Base-by-base conservation (phyloP, 2,113 vertebrate genomes). In the Trichechus manatus region DNA sequence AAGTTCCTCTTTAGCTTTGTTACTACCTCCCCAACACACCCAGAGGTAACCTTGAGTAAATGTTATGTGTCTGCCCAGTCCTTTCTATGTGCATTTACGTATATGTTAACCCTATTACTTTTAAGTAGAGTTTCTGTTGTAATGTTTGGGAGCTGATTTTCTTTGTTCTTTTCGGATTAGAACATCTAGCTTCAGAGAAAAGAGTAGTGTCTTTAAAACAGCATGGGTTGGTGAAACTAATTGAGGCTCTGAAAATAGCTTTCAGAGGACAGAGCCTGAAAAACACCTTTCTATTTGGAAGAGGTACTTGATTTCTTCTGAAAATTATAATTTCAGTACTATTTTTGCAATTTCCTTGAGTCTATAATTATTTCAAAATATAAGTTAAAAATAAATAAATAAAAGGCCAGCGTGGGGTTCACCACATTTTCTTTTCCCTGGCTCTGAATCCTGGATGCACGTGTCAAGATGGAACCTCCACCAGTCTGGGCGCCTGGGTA, bases 291-390 rank as follows among this genome's bases (percentile, higher is more conserved):
- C 39, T 80, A 23, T 93, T 68, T 61, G 33, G 64, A 66, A 77
- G 47, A 86, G 7, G 39, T 33, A 3, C 50, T 77, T 42, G 59
- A 39, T 85, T 74, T 74, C 44, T 89, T 44, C 1, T 4, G 64
- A 64, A 94, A 56, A 36, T 77, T 22, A 84, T 39, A 92, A 74
- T 39, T 64, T 74, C 36, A 59, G 5, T 68, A 81, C 33, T 36
- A 39, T 50, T 82, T 93, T 91, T 59, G 33, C 33, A 29, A 50
- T 39, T 82, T 81, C 25, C 56, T 61, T 29, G 77, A 61, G 88
- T 23, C 68, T 91, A n/a, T 72, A 78, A 82, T 68, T 78, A 82
- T 61, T 95, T 95, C 29, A 61, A 63, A 31, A 61, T 50, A 50
- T 39, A 39, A 39, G 39, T 39, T 39, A 39, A 39, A 33, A 61